A percentile compares a stretch with the other conserved stretches of the same genome.
These are phyloP conservation scores for Amphipyra tragopoginis DNA, from an alignment of 2,888 invertebrate species.

Conservation along the genomic window DNA sequence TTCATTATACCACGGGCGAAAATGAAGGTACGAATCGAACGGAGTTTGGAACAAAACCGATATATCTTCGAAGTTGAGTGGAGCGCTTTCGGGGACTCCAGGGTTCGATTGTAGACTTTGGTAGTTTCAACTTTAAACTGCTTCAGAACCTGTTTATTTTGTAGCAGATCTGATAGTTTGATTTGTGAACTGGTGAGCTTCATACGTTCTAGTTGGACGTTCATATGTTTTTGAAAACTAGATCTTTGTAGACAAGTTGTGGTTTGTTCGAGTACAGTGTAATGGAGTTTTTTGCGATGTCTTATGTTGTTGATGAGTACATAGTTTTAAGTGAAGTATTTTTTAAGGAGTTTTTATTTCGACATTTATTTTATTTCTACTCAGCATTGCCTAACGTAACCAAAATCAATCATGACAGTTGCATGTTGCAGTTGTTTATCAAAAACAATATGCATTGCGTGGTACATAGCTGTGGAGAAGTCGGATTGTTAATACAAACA, in stretches of 20 bases:
- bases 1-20: slow-evolving; percentile 67
- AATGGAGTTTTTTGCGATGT: slow-evolving; percentile 11
- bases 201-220: slow-evolving; percentile 33
- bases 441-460: no score
- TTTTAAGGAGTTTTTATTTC: no score
- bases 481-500: no score
- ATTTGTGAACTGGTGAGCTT: slow-evolving; percentile 54
- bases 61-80: slow-evolving; percentile 74
- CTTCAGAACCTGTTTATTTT: slow-evolving; percentile 62
- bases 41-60: slow-evolving; percentile 80
- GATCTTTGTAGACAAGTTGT: slow-evolving; percentile 23
- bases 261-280: slow-evolving; percentile 13
- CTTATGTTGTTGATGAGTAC: slow-evolving; percentile 1
- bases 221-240: slow-evolving; percentile 44
- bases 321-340: no score
- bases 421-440: no score
- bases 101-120: slow-evolving; percentile 67
- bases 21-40: slow-evolving; percentile 69
- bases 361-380: no score
- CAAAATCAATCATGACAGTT: no score
- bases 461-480: no score
- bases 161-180: slow-evolving; percentile 58
- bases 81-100: slow-evolving; percentile 54
- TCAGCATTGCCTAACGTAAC: no score
- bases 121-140: slow-evolving; percentile 73